Base-by-base conservation (phyloP, 1,140 invertebrate species). In the Neuroterus valhalla region DNA sequence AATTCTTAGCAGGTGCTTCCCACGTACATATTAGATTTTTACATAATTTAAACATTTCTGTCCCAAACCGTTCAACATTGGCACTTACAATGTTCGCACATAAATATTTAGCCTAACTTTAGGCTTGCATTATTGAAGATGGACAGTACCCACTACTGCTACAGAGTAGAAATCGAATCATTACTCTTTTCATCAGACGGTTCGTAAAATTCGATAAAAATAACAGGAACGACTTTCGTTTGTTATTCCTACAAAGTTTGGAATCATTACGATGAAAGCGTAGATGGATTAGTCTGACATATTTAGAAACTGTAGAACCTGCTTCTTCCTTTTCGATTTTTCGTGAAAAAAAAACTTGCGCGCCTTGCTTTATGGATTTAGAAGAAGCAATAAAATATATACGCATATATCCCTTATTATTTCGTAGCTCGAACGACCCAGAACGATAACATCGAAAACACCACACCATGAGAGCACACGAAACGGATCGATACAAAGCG, bases 41-140 rank as follows among this genome's bases (percentile, higher is more conserved):
- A 19, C 71, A 48, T 50, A 46, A 48, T 17, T 12, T 70, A n/a
- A 66, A 73, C 71, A 66, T 77, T 43, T 75, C 71, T 52, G 48
- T 81, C 55, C 72, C 70, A 73, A 77, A 67, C 72, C 68, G 70
- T 74, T 82, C 80, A 81, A 83, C 81, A 84, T 85, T 85, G 84
- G 84, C 84, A 85, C 84, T 85, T 84, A 68, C 68, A 84, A 62
- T 31, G 14, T 62, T 62, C 55, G 55, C 55, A 38, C n/a, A n/a
- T 31, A 6, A 26, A 23, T 62, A 12, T 5, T 38, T 1, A 4
- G 26, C n/a, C 31, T 62, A 11, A 19, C 17, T 10, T 48, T 17
- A 19, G n/a, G n/a, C 46, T 17, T 48, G n/a, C 17, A 17, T 48
- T 17, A 48, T 8, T 48, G 3, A 8, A 17, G 17, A 48, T 5